Evolutionary conservation across 35 echinoderm and acorn worm species (phyloP), one percentile per base, ranked within the genome.

Genomic region (Acanthaster planci): DNA sequence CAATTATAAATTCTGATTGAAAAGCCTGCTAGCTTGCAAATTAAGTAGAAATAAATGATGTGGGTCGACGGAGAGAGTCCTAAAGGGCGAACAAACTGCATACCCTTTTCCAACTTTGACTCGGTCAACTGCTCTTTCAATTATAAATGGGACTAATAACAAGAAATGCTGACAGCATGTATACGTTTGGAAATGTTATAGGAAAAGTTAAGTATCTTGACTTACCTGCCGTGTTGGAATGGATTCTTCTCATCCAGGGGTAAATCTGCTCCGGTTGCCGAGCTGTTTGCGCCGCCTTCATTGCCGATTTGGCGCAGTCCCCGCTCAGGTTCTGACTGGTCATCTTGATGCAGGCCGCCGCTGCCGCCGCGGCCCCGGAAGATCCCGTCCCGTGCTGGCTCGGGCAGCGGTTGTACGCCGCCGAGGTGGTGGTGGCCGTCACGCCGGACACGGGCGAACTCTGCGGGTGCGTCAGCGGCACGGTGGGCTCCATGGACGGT

Each of bases 231-330:
- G 90, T 86, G 81, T 92, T 92, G 16, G 90, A 85, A 59, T 92
- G 90, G 37, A 92, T 92, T 35, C 90, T 39, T 40, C 90, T 52
- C 90, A 92, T 92, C 90, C 90, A 92, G 6, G 90, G 90, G 55
- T 92, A 92, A 8, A 92, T 87, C 54, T 92, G 90, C 26, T 92
- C 90, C 8, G 90, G 83, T 82, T 84, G 76, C 7, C 37, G 85
- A 31, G 83, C 55, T 82, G 83, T 80, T 60, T 86, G 84, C 36
- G 85, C 84, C 17, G 78, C 86, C 38, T 92, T 92, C 84, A 86
- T 86, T 27, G 84, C 60, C 42, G 84, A 56, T 23, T 78, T 83
- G 56, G 53, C 81, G 37, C 81, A 83, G 23, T 57, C 81, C 53
- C 81, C 81, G 52, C 81, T 42, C 82, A 79, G 17, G 76, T 57